Evolutionary conservation across 2,113 vertebrate genomes (phyloP), one percentile per base, ranked within the genome.

Genomic region (Malurus melanocephalus): DNA sequence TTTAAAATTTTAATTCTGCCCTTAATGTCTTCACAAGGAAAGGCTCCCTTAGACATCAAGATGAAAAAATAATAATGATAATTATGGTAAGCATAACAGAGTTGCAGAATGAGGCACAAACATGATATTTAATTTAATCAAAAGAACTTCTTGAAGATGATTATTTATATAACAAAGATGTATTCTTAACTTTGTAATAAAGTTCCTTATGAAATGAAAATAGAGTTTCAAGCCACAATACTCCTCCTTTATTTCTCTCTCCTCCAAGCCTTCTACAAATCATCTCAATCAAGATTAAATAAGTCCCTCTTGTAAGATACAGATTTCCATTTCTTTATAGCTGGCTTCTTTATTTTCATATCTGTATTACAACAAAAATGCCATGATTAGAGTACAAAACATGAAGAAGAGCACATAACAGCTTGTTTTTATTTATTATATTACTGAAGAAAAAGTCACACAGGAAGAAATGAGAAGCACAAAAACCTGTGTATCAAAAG

Each of bases 51-150:
- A 69, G 64, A 62, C 13, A 64, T 16, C 10, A 3, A 71, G 71
- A 78, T 66, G 64, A 92, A 71, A 92, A 77, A 85, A 43, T 42
- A 93, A 88, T 84, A 46, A 88, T 27, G 2, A 79, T 87, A 77
- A 92, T 93, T 85, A 88, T 22, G 45, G 33, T 43, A 78, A 81
- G 51, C n/a, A 24, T 33, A 68, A 83, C 40, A 74, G 68, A 65
- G 9, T 12, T 85, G 20, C 42, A 68, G 73, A 74, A 83, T 46
- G 56, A 89, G 42, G 52, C 72, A 60, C 17, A 93, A 95, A 80
- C 43, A 89, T 16, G 11, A 80, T 82, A 91, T 30, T 59, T 62
- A 51, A 85, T 69, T 85, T 74, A 56, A 80, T 76, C 35, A 52
- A 22, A 87, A 76, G 45, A 80, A 67, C 27, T 78, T 71, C 27